Evolutionary conservation across 92 coral and sea anemone genomes (phyloP).

Genomic region (Paragorgia papillata): DNA sequence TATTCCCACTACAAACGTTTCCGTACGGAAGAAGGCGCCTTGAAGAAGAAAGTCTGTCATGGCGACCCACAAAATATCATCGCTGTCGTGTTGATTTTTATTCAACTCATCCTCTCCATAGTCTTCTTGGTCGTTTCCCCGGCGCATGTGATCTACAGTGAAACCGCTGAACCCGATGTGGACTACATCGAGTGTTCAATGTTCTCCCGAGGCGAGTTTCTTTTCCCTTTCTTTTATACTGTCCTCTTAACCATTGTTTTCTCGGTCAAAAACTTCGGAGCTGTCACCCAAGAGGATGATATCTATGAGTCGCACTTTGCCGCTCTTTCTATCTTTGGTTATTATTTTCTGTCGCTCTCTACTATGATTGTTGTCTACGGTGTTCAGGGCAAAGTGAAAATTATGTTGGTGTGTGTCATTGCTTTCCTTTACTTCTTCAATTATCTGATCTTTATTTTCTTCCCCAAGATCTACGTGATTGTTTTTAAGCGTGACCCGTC

Average conservation of each 20-base stretch:
- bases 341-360: conserved; percentile 78
- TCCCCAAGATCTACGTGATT: conserved; percentile 90
- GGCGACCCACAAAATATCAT: conserved; percentile 66
- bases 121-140: conserved; percentile 61
- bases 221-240: conserved; percentile 70
- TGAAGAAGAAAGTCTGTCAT: conserved; percentile 52
- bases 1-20: conserved; percentile 65
- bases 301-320: conserved; percentile 84
- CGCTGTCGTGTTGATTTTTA: conserved; percentile 55
- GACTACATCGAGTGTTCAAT: conserved; percentile 92
- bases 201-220: conserved; percentile 73
- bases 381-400: conserved; percentile 69
- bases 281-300: conserved; percentile 72
- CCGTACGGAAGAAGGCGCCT: conserved; percentile 67
- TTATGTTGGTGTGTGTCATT: conserved; percentile 57
- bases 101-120: conserved; percentile 69
- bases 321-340: conserved; percentile 82
- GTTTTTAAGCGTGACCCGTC: conserved; percentile 76
- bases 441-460: conserved; percentile 69
- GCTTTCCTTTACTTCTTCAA: conserved; percentile 73
- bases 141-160: conserved; percentile 65
- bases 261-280: conserved; percentile 73
- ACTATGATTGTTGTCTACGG: conserved; percentile 72
- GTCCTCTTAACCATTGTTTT: conserved; percentile 74
- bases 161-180: conserved; percentile 71